Conservation (phyloP, 2,888 invertebrate genomes). For the Hanleya hanleyi region DNA sequence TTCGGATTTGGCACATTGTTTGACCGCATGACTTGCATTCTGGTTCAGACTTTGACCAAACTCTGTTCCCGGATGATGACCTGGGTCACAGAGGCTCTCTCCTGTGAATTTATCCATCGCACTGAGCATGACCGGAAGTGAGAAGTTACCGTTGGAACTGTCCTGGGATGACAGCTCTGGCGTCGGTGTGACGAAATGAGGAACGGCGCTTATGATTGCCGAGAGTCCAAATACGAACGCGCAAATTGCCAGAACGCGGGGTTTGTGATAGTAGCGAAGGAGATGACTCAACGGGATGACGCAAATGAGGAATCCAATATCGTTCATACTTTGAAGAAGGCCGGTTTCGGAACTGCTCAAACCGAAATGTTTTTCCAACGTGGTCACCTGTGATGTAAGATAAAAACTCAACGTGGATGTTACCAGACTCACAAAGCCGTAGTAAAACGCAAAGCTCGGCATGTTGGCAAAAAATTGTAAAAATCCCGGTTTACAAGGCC, state of each 20-base stretch:
- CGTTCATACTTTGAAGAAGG: conserved; percentile 60
- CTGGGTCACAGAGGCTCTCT: background rate
- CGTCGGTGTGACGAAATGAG: conserved; percentile 31
- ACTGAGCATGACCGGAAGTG: no score
- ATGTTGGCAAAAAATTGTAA: conserved; percentile 43
- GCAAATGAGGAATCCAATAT: conserved; percentile 55
- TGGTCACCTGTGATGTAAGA: conserved; percentile 56
- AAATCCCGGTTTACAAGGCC: conserved; percentile 38
- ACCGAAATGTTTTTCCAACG: conserved; percentile 61
- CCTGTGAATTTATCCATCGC: background rate
- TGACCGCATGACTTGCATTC: background rate
- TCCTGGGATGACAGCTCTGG: background rate
- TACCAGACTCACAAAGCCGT: conserved; percentile 40
- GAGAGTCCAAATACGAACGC: conserved; percentile 19
- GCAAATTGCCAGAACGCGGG: conserved; percentile 27
- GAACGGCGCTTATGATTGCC: conserved; percentile 33
- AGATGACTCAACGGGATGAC: conserved; percentile 36
- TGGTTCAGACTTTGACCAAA: background rate
- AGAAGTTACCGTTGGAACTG: background rate
- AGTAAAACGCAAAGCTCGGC: conserved; percentile 39
- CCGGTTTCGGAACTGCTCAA: conserved; percentile 61
- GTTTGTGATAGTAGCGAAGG: conserved; percentile 38
- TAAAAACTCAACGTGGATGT: conserved; percentile 46
- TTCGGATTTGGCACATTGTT: background rate
- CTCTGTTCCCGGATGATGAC: no score